Percentiles rank a stretch among this genome's conserved stretches.
phyloP scores from a whole-genome alignment of 2,888 invertebrate genomes.

The Omphaloscelis lunosa region DNA sequence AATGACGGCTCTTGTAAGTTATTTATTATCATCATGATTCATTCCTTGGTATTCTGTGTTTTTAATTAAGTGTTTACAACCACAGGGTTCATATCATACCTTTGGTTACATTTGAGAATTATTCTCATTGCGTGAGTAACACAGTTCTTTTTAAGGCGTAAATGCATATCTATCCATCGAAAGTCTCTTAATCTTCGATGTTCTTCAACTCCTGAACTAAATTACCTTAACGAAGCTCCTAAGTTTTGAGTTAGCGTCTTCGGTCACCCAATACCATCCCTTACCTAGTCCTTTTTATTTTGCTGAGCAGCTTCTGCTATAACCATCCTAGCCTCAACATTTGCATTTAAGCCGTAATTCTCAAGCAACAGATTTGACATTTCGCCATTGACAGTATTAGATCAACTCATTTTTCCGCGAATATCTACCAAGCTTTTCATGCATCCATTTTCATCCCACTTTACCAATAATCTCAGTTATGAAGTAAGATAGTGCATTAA shows the following conservation, averaged over 20 bases:
- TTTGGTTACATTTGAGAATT: background rate
- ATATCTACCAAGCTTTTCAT: background rate
- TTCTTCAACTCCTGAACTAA: background rate
- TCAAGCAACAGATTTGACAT: background rate
- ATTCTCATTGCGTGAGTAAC: background rate
- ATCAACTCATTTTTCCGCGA: no score
- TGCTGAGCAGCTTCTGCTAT: no score
- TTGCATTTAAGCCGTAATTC: background rate
- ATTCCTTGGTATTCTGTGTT: constrained; percentile 5
- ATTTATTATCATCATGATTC: constrained; percentile 10
- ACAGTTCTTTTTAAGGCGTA: background rate
- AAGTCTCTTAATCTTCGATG: background rate
- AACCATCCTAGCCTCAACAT: background rate
- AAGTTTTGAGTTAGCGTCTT: background rate
- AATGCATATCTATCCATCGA: background rate
- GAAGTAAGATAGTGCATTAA: constrained; percentile 33
- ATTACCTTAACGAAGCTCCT: background rate
- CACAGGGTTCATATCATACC: background rate
- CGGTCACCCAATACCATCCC: background rate
- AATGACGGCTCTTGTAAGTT: constrained; percentile 8
- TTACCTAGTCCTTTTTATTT: no score
- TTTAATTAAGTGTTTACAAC: background rate
- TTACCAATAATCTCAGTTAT: constrained; percentile 14
- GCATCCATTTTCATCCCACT: background rate
- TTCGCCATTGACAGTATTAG: background rate